Percentiles rank a stretch among this genome's conserved stretches.
phyloP scores from a whole-genome alignment of 1,140 invertebrate species.

The Papilio glaucus region DNA sequence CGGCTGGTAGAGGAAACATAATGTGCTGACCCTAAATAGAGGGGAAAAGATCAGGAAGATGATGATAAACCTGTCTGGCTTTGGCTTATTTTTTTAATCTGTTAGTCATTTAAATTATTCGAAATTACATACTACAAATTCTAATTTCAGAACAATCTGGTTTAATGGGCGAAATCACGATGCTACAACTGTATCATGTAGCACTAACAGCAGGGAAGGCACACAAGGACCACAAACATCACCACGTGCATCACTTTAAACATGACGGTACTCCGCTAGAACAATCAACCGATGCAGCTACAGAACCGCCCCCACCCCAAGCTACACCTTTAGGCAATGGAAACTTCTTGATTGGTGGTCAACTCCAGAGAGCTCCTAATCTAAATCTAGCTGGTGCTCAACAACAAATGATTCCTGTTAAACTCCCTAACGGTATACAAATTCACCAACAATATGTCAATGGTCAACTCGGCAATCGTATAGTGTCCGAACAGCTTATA shows the following conservation, averaged over 20 bases:
- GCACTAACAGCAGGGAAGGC: constrained; percentile 92
- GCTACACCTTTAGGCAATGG: constrained; percentile 80
- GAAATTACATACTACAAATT: background rate
- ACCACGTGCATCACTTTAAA: constrained; percentile 90
- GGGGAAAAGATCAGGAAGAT: too few species aligned
- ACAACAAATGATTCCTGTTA: constrained; percentile 80
- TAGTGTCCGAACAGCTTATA: constrained; percentile 84
- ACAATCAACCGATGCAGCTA: constrained; percentile 78
- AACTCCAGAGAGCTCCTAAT: constrained; percentile 87
- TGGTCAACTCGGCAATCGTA: constrained; percentile 84
- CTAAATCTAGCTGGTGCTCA: constrained; percentile 84
- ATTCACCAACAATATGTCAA: constrained; percentile 85
- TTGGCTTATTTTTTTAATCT: constrained; percentile 24
- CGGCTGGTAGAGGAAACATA: too few species aligned
- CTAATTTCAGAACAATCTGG: constrained; percentile 84
- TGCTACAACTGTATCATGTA: constrained; percentile 90
- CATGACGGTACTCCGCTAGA: constrained; percentile 88
- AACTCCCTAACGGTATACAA: constrained; percentile 74
- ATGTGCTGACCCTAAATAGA: too few species aligned
- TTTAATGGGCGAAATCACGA: constrained; percentile 89
- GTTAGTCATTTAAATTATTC: background rate
- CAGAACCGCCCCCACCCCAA: constrained; percentile 83
- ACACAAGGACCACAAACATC: constrained; percentile 92
- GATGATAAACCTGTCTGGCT: too few species aligned
- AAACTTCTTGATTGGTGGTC: constrained; percentile 87